Conservation (phyloP, 2,113 vertebrate genomes). For the Rhodinocichla rosea region DNA sequence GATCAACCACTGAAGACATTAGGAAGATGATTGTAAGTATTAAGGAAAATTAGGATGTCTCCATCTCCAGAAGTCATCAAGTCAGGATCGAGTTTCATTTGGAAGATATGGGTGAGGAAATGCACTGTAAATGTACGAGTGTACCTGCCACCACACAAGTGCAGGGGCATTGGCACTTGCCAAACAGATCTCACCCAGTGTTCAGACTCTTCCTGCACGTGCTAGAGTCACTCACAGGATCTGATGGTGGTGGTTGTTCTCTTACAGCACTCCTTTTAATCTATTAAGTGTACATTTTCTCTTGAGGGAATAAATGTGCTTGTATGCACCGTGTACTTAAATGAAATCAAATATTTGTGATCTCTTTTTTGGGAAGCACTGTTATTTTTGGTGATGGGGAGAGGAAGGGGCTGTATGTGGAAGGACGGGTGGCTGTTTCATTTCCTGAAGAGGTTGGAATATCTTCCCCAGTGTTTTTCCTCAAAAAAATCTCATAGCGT, state of each 20-base stretch:
- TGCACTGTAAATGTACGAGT: fast-evolving
- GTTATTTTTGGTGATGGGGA: not conserved
- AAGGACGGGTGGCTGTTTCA: not conserved
- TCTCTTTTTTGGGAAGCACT: not conserved
- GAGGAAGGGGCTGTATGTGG: not conserved
- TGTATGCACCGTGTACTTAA: not conserved
- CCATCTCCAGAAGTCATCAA: not conserved
- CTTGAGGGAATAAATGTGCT: not conserved
- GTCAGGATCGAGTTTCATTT: not conserved
- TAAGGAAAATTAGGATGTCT: not conserved
- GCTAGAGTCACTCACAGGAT: not conserved
- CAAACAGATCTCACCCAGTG: not conserved
- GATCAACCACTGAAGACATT: not conserved
- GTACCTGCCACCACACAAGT: not conserved
- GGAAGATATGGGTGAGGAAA: not conserved
- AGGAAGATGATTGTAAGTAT: not conserved
- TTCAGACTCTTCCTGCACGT: not conserved
- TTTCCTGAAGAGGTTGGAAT: not conserved
- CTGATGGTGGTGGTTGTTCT: not conserved
- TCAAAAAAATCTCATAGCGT: not conserved
- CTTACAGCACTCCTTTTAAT: not conserved
- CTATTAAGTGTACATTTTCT: not conserved
- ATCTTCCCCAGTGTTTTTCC: not conserved
- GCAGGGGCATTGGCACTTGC: not conserved
- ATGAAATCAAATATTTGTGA: not conserved